Percentiles rank a stretch among this genome's conserved stretches.
These are phyloP conservation scores for Galagoides demidoff DNA, from an alignment of 2,797 vertebrate species.

Conservation along the genomic window DNA sequence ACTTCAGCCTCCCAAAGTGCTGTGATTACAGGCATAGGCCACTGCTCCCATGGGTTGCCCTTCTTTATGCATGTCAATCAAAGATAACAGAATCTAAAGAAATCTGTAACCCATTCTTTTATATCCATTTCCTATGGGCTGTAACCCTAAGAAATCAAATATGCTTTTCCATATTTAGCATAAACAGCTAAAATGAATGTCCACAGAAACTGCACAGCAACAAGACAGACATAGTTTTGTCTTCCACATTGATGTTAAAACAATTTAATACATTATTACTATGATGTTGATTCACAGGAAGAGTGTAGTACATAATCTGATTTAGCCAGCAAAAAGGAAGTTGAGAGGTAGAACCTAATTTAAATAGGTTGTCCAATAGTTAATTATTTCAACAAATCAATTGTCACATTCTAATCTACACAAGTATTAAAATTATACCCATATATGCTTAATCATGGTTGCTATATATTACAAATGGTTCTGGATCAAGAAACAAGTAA, in stretches of 20 bases:
- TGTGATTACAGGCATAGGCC: background rate
- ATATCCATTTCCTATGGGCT: background rate
- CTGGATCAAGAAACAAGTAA: constrained; percentile 76
- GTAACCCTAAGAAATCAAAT: constrained; percentile 20
- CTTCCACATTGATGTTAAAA: background rate
- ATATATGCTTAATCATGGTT: constrained; percentile 15
- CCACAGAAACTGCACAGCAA: constrained; percentile 72
- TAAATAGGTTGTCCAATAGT: background rate
- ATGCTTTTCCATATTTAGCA: constrained; percentile 50
- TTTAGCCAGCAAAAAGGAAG: background rate
- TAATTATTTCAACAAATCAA: constrained; percentile 43
- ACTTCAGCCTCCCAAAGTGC: background rate
- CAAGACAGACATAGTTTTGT: background rate
- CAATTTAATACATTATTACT: background rate
- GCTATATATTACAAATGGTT: constrained; percentile 18
- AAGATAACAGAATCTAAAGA: background rate
- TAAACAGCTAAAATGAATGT: constrained; percentile 60
- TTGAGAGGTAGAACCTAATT: background rate
- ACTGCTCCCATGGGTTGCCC: background rate
- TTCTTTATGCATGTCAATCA: background rate
- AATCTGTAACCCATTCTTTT: background rate
- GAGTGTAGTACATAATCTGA: background rate
- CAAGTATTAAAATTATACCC: constrained; percentile 47
- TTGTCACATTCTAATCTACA: background rate
- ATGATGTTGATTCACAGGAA: background rate